Evolutionary conservation across 2,797 vertebrate species (phyloP).

Genomic region (Echiichthys vipera): DNA sequence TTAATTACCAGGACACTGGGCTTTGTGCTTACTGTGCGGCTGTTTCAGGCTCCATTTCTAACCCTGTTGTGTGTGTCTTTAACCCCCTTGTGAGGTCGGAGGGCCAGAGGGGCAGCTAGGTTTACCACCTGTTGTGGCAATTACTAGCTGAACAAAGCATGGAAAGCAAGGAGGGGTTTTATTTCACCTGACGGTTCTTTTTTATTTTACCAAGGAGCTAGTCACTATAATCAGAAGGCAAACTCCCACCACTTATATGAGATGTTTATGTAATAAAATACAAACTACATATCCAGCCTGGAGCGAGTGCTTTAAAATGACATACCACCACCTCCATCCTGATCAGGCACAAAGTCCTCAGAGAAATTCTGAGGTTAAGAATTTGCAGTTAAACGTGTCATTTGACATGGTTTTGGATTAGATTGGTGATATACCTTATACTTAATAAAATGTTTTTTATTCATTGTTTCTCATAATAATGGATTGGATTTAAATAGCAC

Average conservation of each 20-base stretch:
- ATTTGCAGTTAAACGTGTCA: conserved; percentile 3
- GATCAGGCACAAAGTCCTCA: neutral
- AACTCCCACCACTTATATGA: neutral
- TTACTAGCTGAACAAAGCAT: conserved; percentile 76
- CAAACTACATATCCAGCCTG: neutral
- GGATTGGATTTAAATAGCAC: too few species aligned
- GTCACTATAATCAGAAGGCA: conserved; percentile 11
- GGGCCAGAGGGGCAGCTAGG: conserved; percentile 61
- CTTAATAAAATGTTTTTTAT: too few species aligned
- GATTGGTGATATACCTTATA: neutral
- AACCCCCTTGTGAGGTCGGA: conserved; percentile 34
- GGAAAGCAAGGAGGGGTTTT: conserved; percentile 9
- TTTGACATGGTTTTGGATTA: conserved; percentile 10
- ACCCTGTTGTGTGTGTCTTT: conserved; percentile 39
- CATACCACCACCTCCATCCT: conserved; percentile 2
- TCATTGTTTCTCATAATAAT: neutral
- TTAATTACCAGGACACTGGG: conserved; percentile 74
- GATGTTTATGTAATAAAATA: neutral
- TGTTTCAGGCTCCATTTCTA: conserved; percentile 72
- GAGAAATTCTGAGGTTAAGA: neutral
- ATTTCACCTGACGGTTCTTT: conserved; percentile 46
- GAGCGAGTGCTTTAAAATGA: neutral
- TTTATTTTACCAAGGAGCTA: conserved; percentile 28
- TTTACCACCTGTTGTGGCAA: conserved; percentile 83
- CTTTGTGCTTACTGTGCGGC: conserved; percentile 71